Conservation (phyloP, 2,888 invertebrate genomes). For the Busseola fusca region DNA sequence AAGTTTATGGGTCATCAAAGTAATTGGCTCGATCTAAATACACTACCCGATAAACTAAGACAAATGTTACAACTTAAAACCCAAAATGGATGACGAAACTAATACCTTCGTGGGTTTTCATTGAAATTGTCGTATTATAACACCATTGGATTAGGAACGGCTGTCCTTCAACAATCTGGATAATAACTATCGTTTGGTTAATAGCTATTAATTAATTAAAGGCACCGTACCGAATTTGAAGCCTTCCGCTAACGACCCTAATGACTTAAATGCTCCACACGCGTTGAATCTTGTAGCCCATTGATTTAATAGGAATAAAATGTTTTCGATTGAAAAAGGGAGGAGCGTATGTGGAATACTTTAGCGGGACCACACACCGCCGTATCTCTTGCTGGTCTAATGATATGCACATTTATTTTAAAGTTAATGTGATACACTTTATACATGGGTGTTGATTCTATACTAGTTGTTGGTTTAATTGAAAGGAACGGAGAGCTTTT, state of each 20-base stretch:
- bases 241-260: constrained; percentile 79
- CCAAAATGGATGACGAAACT: constrained; percentile 49
- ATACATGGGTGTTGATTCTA: constrained; percentile 66
- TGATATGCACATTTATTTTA: constrained; percentile 88
- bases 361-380: constrained; percentile 84
- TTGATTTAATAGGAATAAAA: constrained; percentile 82
- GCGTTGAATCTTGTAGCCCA: constrained; percentile 75
- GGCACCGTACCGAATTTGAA: constrained; percentile 77
- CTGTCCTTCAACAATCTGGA: constrained; percentile 67
- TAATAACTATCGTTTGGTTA: constrained; percentile 81
- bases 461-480: constrained; percentile 58
- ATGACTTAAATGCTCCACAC: constrained; percentile 81
- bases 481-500: constrained; percentile 48
- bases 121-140: constrained; percentile 59
- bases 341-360: constrained; percentile 73
- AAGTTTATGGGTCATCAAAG: constrained; percentile 32
- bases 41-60: constrained; percentile 36
- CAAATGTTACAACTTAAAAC: constrained; percentile 27
- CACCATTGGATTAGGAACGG: constrained; percentile 64
- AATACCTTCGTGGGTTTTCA: constrained; percentile 52
- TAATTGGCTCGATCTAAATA: constrained; percentile 37
- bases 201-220: constrained; percentile 85
- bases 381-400: constrained; percentile 82
- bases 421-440: constrained; percentile 72
- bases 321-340: constrained; percentile 73